Conservation (phyloP, 2,113 vertebrate genomes). For the Vicugna pacos region DNA sequence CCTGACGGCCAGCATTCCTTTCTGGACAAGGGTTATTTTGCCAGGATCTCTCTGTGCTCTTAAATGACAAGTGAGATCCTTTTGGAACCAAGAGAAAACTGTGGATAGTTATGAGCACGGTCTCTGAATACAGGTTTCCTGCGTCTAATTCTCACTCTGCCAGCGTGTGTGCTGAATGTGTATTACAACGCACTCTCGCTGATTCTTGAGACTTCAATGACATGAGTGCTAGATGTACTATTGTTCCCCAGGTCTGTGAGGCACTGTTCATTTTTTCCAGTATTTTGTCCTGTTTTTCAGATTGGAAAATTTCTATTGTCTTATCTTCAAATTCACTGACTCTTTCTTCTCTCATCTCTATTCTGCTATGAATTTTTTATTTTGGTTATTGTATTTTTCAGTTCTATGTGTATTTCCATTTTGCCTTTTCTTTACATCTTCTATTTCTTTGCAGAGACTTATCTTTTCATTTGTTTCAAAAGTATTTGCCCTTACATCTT, state of each 20-base stretch:
- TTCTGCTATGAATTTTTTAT: neutral
- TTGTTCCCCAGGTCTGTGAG: neutral
- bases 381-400: neutral
- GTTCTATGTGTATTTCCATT: neutral
- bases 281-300: neutral
- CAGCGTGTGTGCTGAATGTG: neutral
- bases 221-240: neutral
- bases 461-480: constrained; percentile 39
- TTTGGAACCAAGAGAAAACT: neutral
- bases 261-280: neutral
- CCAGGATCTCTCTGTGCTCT: neutral
- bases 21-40: neutral
- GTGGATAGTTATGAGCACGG: neutral
- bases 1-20: neutral
- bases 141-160: neutral
- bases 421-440: neutral
- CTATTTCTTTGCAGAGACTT: neutral
- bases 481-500: neutral
- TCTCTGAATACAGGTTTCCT: neutral
- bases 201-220: neutral
- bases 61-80: neutral
- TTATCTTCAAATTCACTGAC: neutral
- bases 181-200: neutral
- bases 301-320: neutral
- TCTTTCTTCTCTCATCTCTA: neutral